Base-by-base conservation (phyloP, 2,888 invertebrate genomes). In the Cepaea hortensis region DNA sequence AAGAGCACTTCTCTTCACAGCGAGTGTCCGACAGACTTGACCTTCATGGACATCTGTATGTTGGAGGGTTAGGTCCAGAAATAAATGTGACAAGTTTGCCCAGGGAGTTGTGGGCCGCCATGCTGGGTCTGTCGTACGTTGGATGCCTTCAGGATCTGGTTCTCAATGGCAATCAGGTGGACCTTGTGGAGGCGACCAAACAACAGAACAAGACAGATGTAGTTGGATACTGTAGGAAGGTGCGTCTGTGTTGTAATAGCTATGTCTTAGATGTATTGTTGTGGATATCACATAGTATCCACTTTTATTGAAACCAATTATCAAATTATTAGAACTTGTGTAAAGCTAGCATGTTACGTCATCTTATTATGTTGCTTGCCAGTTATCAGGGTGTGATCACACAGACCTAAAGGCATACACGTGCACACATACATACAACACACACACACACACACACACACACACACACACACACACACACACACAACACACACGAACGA, bases 131-230 rank as follows among this genome's bases (percentile, higher is more conserved):
- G 92, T 98, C 98, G 48, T 99, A 97, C 94, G 98, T 98, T 11
- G 99, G 98, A 3, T 99, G 98, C 94, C 96, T 99, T 93, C 96
- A 98, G 90, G 98, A 98, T 94, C 95, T 99, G 91, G 96, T 97
- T 90, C 95, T 98, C 92, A 98, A 98, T 94, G 97, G 97, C 81
- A 97, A 97, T 91, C 96, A 97, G 0, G 96, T 98, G 88, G 98
- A 98, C 94, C 96, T 99, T 88, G 97, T 98, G 5, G 96, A 97
- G 55, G 97, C 96, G 94, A 98, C 98, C 3, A 96, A 97, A 91
- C 97, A 97, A 92, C 98, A 98, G 94, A 97, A 98, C 95, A 97
- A 97, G 72, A 97, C 97, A 96, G 95, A 98, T 46, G 97, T 98
- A 55, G 96, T 97, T 85, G 97, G 98, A 13, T 96, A 97, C 46